phyloP scores from a whole-genome alignment of 2,888 invertebrate genomes.

The Drosophila pseudotakahashii region DNA sequence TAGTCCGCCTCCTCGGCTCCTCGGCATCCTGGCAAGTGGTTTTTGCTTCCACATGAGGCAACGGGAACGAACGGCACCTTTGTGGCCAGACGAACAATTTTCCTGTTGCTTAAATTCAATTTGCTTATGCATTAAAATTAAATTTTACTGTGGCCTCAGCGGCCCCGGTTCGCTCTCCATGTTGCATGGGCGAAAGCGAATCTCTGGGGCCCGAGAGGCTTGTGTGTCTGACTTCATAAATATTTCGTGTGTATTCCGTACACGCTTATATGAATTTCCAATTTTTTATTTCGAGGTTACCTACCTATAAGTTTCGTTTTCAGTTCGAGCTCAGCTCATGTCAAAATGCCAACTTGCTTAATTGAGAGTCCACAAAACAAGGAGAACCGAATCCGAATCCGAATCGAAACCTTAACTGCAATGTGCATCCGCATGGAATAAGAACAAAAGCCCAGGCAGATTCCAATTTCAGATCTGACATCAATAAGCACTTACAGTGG shows the following conservation, averaged over 20 bases:
- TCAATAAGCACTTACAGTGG: conserved; percentile 76
- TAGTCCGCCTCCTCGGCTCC: conserved; percentile 9
- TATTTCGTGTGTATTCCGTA: conserved; percentile 30
- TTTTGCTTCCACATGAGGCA: conserved; percentile 30
- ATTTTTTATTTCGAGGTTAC: conserved; percentile 25
- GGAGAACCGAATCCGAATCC: conserved; percentile 20
- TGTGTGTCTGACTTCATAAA: conserved; percentile 44
- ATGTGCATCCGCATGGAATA: conserved; percentile 42
- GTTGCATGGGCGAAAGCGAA: background rate
- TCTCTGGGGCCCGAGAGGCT: conserved; percentile 13
- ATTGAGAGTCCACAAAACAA: conserved; percentile 62
- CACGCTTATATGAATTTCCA: conserved; percentile 23
- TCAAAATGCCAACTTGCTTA: conserved; percentile 64
- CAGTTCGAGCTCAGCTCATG: conserved; percentile 17
- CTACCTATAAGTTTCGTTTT: conserved; percentile 39
- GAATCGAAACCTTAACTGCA: conserved; percentile 50
- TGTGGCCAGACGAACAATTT: conserved; percentile 67
- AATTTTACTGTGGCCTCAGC: conserved; percentile 46
- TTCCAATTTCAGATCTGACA: conserved; percentile 80
- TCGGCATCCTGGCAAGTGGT: background rate
- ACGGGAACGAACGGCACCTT: conserved; percentile 31
- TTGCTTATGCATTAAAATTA: conserved; percentile 65
- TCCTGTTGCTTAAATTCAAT: conserved; percentile 74
- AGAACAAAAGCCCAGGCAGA: conserved; percentile 49
- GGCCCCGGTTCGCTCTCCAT: conserved; percentile 7